Conservation (phyloP, 1,140 invertebrate species). For the Argopecten irradians region DNA sequence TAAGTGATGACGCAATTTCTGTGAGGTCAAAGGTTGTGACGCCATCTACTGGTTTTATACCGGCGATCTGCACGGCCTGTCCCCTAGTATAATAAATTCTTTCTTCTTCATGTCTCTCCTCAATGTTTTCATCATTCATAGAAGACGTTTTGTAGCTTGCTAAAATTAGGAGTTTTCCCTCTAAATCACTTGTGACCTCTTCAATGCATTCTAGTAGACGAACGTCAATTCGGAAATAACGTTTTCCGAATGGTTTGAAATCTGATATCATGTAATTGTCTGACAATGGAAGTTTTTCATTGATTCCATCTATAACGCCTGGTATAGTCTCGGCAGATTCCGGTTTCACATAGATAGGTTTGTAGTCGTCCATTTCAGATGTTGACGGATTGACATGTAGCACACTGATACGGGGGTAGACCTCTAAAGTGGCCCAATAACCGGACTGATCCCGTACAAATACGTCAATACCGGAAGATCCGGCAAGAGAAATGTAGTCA, state of each 20-base stretch:
- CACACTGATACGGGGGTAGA: constrained; percentile 24
- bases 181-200: constrained; percentile 37
- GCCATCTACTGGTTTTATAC: neutral
- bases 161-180: constrained; percentile 15
- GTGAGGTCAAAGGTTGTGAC: neutral
- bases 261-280: constrained; percentile 47
- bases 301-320: constrained; percentile 44
- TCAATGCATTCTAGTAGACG: constrained; percentile 50
- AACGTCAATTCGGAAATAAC: constrained; percentile 51
- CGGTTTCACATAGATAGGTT: neutral
- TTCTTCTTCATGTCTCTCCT: constrained; percentile 50
- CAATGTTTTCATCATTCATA: constrained; percentile 46
- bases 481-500: constrained; percentile 43
- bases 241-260: constrained; percentile 34
- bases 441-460: constrained; percentile 45
- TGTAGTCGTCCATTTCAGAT: neutral
- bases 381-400: neutral
- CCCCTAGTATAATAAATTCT: constrained; percentile 41
- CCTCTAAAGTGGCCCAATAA: constrained; percentile 28
- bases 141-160: constrained; percentile 48
- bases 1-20: constrained; percentile 38
- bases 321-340: neutral
- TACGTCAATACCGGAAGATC: constrained; percentile 25
- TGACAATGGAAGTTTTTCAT: constrained; percentile 37
- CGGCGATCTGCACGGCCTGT: constrained; percentile 47